Conservation (phyloP, 2,797 vertebrate species). For the Fistularia commersonii region DNA sequence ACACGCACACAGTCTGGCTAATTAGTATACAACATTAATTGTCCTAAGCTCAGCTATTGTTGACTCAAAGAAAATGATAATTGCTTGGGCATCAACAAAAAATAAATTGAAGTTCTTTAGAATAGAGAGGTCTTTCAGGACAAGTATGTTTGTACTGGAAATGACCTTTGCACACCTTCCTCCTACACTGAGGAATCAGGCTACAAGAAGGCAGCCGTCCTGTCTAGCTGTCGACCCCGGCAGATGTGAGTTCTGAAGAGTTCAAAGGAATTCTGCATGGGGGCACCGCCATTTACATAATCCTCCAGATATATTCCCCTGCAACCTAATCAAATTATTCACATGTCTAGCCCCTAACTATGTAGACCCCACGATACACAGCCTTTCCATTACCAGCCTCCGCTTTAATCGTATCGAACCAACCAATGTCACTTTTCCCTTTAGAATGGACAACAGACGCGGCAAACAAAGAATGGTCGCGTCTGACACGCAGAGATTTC, state of each 20-base stretch:
- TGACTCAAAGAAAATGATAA: conserved; percentile 79
- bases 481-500: conserved; percentile 73
- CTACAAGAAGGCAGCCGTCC: conserved; percentile 73
- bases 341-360: conserved; percentile 83
- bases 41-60: conserved; percentile 76
- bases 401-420: conserved; percentile 77
- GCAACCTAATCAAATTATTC: conserved; percentile 87
- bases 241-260: conserved; percentile 86
- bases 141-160: conserved; percentile 78
- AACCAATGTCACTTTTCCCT: conserved; percentile 80
- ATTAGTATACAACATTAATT: conserved; percentile 78
- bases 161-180: conserved; percentile 82
- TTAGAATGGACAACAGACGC: conserved; percentile 64
- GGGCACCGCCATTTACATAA: conserved; percentile 85
- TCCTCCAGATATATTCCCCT: conserved; percentile 85
- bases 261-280: conserved; percentile 84
- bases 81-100: conserved; percentile 75
- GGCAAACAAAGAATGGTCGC: conserved; percentile 64
- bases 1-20: conserved; percentile 67
- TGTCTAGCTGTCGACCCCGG: conserved; percentile 82
- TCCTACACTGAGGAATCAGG: conserved; percentile 71
- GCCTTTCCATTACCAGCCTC: conserved; percentile 73
- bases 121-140: conserved; percentile 75
- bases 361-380: conserved; percentile 73
- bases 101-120: conserved; percentile 76